Evolutionary conservation across 2,797 vertebrate genomes (phyloP), one percentile per base, ranked within the genome.

Genomic region (Orestias chungarensis): DNA sequence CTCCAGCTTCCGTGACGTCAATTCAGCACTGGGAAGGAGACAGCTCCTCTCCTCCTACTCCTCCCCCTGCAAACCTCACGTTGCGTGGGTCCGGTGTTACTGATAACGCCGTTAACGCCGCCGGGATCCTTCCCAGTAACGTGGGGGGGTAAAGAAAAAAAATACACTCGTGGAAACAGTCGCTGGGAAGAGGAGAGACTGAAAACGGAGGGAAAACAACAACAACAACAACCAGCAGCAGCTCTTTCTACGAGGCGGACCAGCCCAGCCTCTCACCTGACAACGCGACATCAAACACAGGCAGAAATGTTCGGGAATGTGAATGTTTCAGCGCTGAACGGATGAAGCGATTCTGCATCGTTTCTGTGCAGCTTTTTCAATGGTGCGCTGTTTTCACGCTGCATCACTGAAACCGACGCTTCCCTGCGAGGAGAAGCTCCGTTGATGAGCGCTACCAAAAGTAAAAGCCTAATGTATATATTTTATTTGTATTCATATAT

Each of bases 1-100:
- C 75, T 75, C 68, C 64, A 89, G 71, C 86, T 74, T 89, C 85
- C 87, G 93, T 95, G 93, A 94, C 94, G 94, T 94, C 93, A 94
- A 91, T 95, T 93, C 92, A 94, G 94, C 93, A 94, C 94, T 92
- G 89, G 89, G 90, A 89, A 90, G 83, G 91, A 92, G 91, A 94
- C 93, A 94, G 94, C 92, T 93, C 93, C 91, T 82, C 91, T 89
- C 87, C 84, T 82, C 68, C 23, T 89, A 90, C 86, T 85, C 86
- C 71, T 25, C 87, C 90, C 87, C 84, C 80, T 27, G 10, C 20
- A 70, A 84, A 85, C 90, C 86, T 91, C 90, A 92, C 91, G 89
- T 92, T 92, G 91, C 91, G 90, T 91, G 91, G 93, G 83, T 92
- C 87, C 91, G 92, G 86, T 86, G 86, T 92, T 93, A 91, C 90